Conservation (phyloP, 2,888 invertebrate species). For the Anthophora plumipes region DNA sequence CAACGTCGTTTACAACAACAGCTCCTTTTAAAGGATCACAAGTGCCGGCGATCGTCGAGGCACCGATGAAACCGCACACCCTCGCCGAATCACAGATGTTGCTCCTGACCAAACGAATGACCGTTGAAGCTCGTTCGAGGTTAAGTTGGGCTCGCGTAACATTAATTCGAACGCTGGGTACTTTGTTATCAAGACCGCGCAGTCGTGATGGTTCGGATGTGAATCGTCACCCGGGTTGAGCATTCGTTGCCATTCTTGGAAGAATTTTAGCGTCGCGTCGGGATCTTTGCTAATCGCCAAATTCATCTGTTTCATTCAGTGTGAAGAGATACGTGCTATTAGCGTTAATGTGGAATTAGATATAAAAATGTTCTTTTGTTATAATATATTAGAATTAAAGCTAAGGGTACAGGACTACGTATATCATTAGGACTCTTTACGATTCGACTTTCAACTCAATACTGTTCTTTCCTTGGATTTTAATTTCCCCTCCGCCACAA, state of each 20-base stretch:
- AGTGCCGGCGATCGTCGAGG: conserved; percentile 86
- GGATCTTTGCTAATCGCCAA: conserved; percentile 84
- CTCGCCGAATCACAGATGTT: conserved; percentile 81
- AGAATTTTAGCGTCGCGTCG: conserved; percentile 85
- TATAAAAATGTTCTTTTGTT: too few relatives aligned
- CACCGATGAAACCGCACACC: conserved; percentile 85
- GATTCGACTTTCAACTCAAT: too few relatives aligned
- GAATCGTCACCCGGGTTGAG: conserved; percentile 86
- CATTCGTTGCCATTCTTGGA: conserved; percentile 86
- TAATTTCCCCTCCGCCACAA: too few relatives aligned
- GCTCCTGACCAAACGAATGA: conserved; percentile 71
- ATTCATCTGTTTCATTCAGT: conserved; percentile 76
- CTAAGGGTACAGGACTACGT: too few relatives aligned
- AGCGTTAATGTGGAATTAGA: too few relatives aligned
- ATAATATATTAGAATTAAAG: too few relatives aligned
- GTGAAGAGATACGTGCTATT: background rate
- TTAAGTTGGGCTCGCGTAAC: conserved; percentile 33
- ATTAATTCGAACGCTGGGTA: conserved; percentile 67
- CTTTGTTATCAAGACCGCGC: conserved; percentile 86
- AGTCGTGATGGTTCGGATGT: conserved; percentile 87
- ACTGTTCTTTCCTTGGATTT: too few relatives aligned
- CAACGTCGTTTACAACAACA: conserved; percentile 86
- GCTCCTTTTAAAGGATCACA: conserved; percentile 86
- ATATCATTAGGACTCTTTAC: too few relatives aligned
- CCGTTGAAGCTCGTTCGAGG: conserved; percentile 18